Percentiles rank a stretch among this genome's conserved stretches.
phyloP scores from a whole-genome alignment of 2,888 invertebrate genomes.

The Chesias legatella region DNA sequence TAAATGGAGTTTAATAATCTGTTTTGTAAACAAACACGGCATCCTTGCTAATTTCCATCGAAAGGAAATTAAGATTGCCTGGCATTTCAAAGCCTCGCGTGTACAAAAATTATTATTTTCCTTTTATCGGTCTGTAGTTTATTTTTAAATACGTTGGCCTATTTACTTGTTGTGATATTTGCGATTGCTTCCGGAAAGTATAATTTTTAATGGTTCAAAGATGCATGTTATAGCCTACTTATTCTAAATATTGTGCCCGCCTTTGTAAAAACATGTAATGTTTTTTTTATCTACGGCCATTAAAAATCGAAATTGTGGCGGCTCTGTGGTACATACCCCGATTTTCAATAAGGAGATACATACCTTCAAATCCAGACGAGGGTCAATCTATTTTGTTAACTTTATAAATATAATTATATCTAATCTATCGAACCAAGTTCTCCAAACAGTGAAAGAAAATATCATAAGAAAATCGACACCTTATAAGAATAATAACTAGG shows the following conservation, averaged over 20 bases:
- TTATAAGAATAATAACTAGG: no score
- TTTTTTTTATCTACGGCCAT: conserved; percentile 2
- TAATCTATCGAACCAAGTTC: no score
- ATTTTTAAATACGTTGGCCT: conserved; percentile 12
- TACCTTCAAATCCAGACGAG: no score
- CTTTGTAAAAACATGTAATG: conserved; percentile 10
- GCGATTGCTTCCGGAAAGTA: conserved; percentile 16
- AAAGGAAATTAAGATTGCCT: conserved; percentile 49
- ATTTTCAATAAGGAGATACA: no score
- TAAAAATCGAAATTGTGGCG: background rate
- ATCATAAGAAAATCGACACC: no score
- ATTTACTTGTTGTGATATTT: conserved; percentile 14
- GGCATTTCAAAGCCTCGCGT: conserved; percentile 46
- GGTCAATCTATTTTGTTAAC: no score
- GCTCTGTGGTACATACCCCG: no score
- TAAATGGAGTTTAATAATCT: conserved; percentile 41
- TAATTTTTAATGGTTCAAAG: conserved; percentile 12
- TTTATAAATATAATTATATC: no score
- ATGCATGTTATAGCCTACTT: conserved; percentile 14
- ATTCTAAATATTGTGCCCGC: conserved; percentile 9
- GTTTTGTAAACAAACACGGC: conserved; percentile 36
- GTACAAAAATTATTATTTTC: conserved; percentile 40
- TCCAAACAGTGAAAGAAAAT: no score
- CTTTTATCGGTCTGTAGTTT: conserved; percentile 51
- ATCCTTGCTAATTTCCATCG: conserved; percentile 37